A percentile compares a stretch with the other conserved stretches of the same genome.
phyloP scores from a whole-genome alignment of 2,113 vertebrate species.

The Sinocyclocheilus rhinocerous region DNA sequence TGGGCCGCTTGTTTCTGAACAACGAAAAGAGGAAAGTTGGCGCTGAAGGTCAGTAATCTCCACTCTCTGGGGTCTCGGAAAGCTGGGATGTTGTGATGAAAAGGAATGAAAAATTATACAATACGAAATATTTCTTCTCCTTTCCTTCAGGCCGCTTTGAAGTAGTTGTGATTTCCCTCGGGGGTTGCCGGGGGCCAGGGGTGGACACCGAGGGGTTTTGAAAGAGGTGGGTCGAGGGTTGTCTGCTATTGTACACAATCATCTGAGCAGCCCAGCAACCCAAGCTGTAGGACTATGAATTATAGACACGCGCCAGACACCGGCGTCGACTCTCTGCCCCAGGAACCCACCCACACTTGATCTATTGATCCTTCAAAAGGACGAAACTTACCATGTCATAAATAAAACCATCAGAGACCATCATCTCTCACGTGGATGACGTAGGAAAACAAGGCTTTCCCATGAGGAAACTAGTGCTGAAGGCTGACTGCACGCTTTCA shows the following conservation, averaged over 20 bases:
- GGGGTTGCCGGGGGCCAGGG: conserved; percentile 23
- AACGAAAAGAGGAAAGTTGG: conserved; percentile 5
- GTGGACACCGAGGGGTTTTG: background rate
- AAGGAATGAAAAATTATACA: conserved; percentile 33
- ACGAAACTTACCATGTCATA: conserved; percentile 44
- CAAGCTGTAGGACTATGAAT: conserved; percentile 43
- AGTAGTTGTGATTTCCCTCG: conserved; percentile 48
- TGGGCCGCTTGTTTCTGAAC: background rate
- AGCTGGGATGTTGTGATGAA: background rate
- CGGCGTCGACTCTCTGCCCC: background rate
- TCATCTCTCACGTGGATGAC: conserved; percentile 14
- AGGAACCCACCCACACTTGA: conserved; percentile 33
- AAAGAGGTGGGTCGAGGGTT: conserved; percentile 5
- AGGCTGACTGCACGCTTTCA: background rate
- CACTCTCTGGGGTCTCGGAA: background rate
- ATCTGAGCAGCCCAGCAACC: conserved; percentile 24
- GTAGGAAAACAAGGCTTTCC: conserved; percentile 22
- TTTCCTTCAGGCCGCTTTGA: conserved; percentile 38
- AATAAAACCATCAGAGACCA: conserved; percentile 44
- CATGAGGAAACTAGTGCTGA: background rate
- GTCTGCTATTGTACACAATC: conserved; percentile 29
- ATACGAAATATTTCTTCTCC: conserved; percentile 35
- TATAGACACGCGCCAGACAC: conserved; percentile 33
- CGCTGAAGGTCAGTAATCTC: conserved; percentile 8
- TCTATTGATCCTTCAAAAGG: conserved; percentile 37